phyloP scores from a whole-genome alignment of 2,888 invertebrate species.

The Stenodema calcarata region DNA sequence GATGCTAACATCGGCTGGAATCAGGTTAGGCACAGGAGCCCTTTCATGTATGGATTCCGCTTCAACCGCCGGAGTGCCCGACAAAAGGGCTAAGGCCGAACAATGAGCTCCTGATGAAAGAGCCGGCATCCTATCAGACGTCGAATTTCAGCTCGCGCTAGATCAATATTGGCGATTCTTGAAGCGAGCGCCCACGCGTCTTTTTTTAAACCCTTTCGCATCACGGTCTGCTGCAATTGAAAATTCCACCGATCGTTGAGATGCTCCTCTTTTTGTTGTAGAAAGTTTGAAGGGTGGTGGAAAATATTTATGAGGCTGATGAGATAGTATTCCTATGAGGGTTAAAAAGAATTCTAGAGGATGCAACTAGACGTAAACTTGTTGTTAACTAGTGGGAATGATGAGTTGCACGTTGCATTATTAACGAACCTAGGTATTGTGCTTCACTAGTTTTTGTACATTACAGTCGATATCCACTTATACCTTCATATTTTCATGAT shows the following conservation, averaged over 20 bases:
- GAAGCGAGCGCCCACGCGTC: background rate
- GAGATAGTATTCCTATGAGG: background rate
- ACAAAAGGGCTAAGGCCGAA: slow-evolving; percentile 22
- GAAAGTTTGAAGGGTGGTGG: background rate
- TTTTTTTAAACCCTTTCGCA: slow-evolving; percentile 1
- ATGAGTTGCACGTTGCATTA: background rate
- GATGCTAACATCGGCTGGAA: slow-evolving; percentile 37
- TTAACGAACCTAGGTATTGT: background rate
- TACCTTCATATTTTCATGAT: no score
- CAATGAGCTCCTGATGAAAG: slow-evolving; percentile 28
- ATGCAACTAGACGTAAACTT: background rate
- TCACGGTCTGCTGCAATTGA: background rate
- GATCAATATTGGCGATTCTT: slow-evolving; percentile 23
- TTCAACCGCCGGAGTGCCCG: slow-evolving; percentile 22
- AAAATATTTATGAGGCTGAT: background rate
- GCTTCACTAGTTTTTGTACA: background rate
- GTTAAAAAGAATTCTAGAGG: background rate
- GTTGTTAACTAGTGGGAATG: background rate
- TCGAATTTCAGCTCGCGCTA: slow-evolving; percentile 14
- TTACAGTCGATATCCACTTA: no score
- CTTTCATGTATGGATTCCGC: slow-evolving; percentile 21
- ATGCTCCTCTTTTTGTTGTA: background rate
- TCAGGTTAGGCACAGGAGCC: slow-evolving; percentile 32
- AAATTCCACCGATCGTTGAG: background rate
- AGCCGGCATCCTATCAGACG: slow-evolving; percentile 22